A percentile compares a stretch with the other conserved stretches of the same genome.
These are phyloP conservation scores for Nemoura dubitans DNA, from an alignment of 2,888 invertebrate genomes.

Conservation along the genomic window DNA sequence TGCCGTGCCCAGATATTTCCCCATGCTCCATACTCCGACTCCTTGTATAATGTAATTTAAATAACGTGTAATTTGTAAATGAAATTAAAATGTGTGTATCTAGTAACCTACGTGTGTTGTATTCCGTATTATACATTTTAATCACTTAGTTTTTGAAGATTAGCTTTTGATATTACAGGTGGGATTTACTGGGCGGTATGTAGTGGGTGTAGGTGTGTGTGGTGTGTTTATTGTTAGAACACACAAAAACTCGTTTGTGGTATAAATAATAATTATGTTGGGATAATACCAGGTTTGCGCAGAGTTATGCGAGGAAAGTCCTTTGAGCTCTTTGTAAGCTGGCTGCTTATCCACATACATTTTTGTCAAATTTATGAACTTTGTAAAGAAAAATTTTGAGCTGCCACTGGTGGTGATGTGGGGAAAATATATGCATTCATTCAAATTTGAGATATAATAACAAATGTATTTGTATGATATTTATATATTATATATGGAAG, in stretches of 20 bases:
- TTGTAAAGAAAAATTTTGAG: not conserved
- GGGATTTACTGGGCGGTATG: not conserved
- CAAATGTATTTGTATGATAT: too few relatives aligned
- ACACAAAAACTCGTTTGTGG: not conserved
- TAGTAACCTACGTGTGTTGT: not conserved
- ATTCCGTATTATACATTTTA: not conserved
- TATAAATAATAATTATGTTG: not conserved
- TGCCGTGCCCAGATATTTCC: too few relatives aligned
- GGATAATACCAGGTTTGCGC: not conserved
- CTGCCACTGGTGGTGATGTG: not conserved
- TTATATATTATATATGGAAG: too few relatives aligned
- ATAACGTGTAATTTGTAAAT: not conserved
- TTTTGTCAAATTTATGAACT: not conserved
- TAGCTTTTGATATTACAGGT: not conserved
- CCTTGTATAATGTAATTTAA: not conserved
- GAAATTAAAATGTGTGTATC: not conserved
- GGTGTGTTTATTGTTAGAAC: not conserved
- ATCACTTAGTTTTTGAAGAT: constrained; percentile 12
- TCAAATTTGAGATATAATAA: too few relatives aligned
- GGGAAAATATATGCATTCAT: too few relatives aligned
- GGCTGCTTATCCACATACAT: not conserved
- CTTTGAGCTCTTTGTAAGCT: not conserved
- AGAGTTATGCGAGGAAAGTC: not conserved
- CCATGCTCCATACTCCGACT: not conserved
- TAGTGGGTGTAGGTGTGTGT: not conserved